Evolutionary conservation across 64 coral and sea anemone species (phyloP).

Genomic region (Pocillopora verrucosa): DNA sequence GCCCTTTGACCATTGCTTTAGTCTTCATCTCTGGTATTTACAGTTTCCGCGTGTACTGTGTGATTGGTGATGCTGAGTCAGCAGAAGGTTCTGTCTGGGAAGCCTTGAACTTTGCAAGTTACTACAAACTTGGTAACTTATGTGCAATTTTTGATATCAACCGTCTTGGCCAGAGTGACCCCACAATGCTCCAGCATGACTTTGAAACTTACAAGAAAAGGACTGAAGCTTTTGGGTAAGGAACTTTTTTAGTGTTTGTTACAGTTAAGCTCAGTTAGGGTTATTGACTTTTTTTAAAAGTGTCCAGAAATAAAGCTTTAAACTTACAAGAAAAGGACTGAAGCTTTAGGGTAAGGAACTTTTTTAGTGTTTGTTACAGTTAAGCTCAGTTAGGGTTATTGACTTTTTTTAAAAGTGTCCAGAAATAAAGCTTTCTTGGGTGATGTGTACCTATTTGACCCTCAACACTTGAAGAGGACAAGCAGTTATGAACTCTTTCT

Average conservation of each 20-base stretch:
- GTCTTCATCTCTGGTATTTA: neutral
- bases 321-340: constrained; percentile 79
- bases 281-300: too few relatives aligned
- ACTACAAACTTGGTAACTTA: constrained; percentile 94
- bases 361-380: neutral
- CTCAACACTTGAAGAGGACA: too few relatives aligned
- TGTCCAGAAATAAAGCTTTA: neutral
- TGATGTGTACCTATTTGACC: too few relatives aligned
- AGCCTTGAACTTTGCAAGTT: constrained; percentile 92
- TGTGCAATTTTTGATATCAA: constrained; percentile 98
- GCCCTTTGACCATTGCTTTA: too few relatives aligned
- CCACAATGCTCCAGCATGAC: constrained; percentile 80
- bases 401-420: too few relatives aligned
- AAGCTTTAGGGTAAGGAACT: constrained; percentile 89
- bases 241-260: neutral
- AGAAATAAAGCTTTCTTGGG: too few relatives aligned
- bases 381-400: too few relatives aligned
- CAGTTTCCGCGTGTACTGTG: constrained; percentile 91
- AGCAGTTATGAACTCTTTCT: too few relatives aligned
- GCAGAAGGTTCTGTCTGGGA: constrained; percentile 94
- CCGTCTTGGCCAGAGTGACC: constrained; percentile 93
- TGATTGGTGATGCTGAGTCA: constrained; percentile 92
- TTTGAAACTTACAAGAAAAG: constrained; percentile 80
- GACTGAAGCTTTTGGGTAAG: constrained; percentile 96
- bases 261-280: too few relatives aligned